A percentile compares a stretch with the other conserved stretches of the same genome.
phyloP scores from a whole-genome alignment of 2,888 invertebrate genomes.

The Habroteleia sp. region DNA sequence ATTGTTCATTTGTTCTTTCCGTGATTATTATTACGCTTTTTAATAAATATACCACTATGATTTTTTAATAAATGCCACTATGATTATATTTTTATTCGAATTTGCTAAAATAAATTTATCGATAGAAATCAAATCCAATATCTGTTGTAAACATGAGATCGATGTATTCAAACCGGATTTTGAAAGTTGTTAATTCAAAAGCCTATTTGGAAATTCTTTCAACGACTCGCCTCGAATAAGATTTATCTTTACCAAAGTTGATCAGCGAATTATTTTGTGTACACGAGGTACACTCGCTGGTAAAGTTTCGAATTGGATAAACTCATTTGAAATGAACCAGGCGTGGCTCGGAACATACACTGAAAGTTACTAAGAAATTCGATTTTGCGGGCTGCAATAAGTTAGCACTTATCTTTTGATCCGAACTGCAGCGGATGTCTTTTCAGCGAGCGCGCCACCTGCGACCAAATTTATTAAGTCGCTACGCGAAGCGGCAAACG shows the following conservation, averaged over 20 bases:
- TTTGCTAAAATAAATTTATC: too few relatives aligned
- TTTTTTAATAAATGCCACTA: too few relatives aligned
- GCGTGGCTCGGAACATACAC: slow-evolving; percentile 20
- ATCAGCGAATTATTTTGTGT: slow-evolving; percentile 22
- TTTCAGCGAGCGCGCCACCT: slow-evolving; percentile 34
- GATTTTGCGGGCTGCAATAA: slow-evolving; percentile 37
- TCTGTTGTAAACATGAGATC: too few relatives aligned
- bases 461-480: slow-evolving; percentile 49
- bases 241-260: slow-evolving; percentile 18
- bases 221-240: neutral
- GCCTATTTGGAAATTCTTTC: neutral
- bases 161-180: too few relatives aligned
- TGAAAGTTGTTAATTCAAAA: neutral
- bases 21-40: too few relatives aligned
- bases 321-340: slow-evolving; percentile 37
- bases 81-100: too few relatives aligned
- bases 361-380: slow-evolving; percentile 46
- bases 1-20: too few relatives aligned
- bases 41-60: too few relatives aligned
- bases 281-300: slow-evolving; percentile 1
- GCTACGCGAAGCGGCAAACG: slow-evolving; percentile 8
- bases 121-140: too few relatives aligned
- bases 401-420: slow-evolving; percentile 47
- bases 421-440: slow-evolving; percentile 23
- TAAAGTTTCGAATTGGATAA: slow-evolving; percentile 34